Percentiles rank a stretch among this genome's conserved stretches.
Conservation (phyloP, 1,140 invertebrate species). For the Agraylea sexmaculata region DNA sequence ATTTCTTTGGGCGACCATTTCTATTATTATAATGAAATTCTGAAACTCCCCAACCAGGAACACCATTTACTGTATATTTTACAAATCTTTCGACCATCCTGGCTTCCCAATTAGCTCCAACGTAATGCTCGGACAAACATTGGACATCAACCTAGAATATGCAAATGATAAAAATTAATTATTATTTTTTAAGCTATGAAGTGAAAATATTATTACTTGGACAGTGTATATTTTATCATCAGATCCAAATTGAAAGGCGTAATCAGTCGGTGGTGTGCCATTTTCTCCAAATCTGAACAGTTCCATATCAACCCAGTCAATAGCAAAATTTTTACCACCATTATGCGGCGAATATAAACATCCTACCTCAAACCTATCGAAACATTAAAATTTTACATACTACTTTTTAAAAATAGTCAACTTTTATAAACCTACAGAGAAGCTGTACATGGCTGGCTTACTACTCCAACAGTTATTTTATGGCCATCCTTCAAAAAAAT, state of each 20-base stretch:
- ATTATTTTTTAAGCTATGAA: slow-evolving; percentile 1
- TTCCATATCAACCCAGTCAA: slow-evolving; percentile 48
- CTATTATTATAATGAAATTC: slow-evolving; percentile 56
- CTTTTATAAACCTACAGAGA: slow-evolving; percentile 34
- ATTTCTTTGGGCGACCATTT: slow-evolving; percentile 33
- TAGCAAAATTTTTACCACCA: slow-evolving; percentile 40
- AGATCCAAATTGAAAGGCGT: slow-evolving; percentile 49
- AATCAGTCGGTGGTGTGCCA: slow-evolving; percentile 46
- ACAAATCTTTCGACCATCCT: slow-evolving; percentile 54
- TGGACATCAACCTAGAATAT: slow-evolving; percentile 39
- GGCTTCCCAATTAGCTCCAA: slow-evolving; percentile 54
- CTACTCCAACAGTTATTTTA: slow-evolving; percentile 47
- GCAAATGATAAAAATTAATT: not conserved
- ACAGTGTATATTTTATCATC: slow-evolving; percentile 41
- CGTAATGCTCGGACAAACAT: slow-evolving; percentile 49
- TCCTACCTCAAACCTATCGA: slow-evolving; percentile 49
- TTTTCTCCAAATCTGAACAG: slow-evolving; percentile 55
- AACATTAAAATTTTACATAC: not conserved
- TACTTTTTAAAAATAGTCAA: not conserved
- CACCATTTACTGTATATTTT: slow-evolving; percentile 48
- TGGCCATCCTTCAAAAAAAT: slow-evolving; percentile 51
- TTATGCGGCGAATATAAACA: slow-evolving; percentile 43
- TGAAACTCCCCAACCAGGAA: slow-evolving; percentile 51
- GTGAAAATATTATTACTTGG: slow-evolving; percentile 24
- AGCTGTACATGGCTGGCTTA: slow-evolving; percentile 52